These are phyloP conservation scores for Lumbricus terrestris DNA, from an alignment of 2,888 invertebrate genomes.

Conservation along the genomic window DNA sequence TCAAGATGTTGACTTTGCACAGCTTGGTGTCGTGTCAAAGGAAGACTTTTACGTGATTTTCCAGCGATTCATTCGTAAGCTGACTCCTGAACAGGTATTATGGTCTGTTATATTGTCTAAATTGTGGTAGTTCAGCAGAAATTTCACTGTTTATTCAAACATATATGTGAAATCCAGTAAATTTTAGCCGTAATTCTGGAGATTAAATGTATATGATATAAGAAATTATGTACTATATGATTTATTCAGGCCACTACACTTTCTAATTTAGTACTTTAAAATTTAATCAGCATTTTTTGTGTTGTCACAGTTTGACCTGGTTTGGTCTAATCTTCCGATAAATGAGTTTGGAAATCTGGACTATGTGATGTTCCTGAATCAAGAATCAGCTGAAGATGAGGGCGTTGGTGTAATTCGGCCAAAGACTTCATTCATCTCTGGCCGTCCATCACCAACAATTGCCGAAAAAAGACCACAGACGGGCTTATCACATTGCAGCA, in stretches of 20 bases:
- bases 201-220: neutral
- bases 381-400: conserved; percentile 31
- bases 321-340: conserved; percentile 46
- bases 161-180: neutral
- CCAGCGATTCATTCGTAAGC: conserved; percentile 44
- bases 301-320: conserved; percentile 47
- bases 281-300: neutral
- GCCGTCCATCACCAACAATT: neutral
- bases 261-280: neutral
- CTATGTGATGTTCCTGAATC: conserved; percentile 51
- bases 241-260: neutral
- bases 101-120: neutral
- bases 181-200: neutral
- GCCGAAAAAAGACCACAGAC: conserved; percentile 10
- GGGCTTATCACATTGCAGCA: neutral
- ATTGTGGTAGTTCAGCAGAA: neutral
- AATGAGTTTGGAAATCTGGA: conserved; percentile 55
- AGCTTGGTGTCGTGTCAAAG: conserved; percentile 50
- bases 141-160: neutral
- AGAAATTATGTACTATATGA: neutral
- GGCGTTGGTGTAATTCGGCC: neutral
- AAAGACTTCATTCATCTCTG: conserved; percentile 14
- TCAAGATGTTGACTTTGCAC: conserved; percentile 51
- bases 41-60: conserved; percentile 44
- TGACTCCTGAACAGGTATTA: conserved; percentile 52